Evolutionary conservation across 2,113 vertebrate species (phyloP).

Genomic region (Microtus oregoni): DNA sequence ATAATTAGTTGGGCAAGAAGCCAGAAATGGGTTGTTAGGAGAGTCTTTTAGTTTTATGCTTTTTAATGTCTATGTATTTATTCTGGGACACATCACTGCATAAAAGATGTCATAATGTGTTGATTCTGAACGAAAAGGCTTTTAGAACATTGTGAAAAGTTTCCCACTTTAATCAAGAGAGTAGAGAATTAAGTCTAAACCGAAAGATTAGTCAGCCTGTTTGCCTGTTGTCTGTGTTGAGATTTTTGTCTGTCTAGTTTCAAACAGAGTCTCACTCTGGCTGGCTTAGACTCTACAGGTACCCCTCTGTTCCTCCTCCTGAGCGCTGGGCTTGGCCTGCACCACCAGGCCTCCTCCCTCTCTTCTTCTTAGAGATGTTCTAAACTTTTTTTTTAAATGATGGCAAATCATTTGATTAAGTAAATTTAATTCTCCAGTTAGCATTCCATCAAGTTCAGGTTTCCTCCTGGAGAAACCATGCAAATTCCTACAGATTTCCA

Average conservation of each 20-base stretch:
- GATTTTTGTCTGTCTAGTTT: neutral
- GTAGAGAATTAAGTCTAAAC: neutral
- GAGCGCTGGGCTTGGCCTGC: neutral
- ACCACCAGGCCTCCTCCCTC: neutral
- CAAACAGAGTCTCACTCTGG: neutral
- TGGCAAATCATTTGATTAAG: neutral
- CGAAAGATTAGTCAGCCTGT: neutral
- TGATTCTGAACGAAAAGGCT: conserved; percentile 25
- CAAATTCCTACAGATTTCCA: neutral
- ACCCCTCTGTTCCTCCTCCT: neutral
- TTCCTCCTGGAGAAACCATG: neutral
- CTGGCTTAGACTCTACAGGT: neutral
- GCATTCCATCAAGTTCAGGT: neutral
- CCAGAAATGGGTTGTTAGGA: conserved; percentile 19
- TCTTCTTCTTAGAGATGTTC: neutral
- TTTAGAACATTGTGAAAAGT: neutral
- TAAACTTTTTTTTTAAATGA: neutral
- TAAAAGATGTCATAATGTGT: neutral
- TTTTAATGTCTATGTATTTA: neutral
- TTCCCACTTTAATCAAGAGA: neutral
- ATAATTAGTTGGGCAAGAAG: conserved; percentile 42
- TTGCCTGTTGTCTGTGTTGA: neutral
- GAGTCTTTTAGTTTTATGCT: neutral
- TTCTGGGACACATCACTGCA: neutral
- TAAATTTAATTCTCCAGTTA: neutral